Evolutionary conservation across 1,140 invertebrate species (phyloP), one percentile per base, ranked within the genome.

Genomic region (Parapsyche elsis): DNA sequence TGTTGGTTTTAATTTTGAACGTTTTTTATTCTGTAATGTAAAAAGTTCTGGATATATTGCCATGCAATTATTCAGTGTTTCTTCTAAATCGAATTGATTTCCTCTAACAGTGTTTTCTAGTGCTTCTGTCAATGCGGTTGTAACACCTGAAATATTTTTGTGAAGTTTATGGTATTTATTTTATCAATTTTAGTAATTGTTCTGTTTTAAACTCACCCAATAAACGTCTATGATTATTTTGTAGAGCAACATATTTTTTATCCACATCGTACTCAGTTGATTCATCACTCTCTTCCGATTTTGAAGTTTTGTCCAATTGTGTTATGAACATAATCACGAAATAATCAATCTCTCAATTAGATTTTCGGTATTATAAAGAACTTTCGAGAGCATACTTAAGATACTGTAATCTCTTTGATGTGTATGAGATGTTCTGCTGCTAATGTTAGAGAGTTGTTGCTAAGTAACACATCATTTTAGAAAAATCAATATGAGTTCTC

Each of bases 11-110:
- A 67, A 14, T 38, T 78, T 70, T 79, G 67, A 77, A 71, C 67
- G 21, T 44, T 79, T 83, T 77, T 76, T 83, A 5, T 78, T 30
- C 45, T 73, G 67, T 9, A 81, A 53, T n/a, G 46, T 77, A 19
- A 83, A 83, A 9, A 83, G 74, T 80, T 83, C 79, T 21, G 82
- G 82, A 77, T 83, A 83, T 30, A 83, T 83, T 23, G 49, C 53
- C 79, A 81, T 83, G 46, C 82, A 83, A 45, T 80, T 38, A 53
- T 81, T 83, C 14, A 83, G 74, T 10, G 82, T 83, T 46, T 83
- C 76, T 77, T 83, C 82, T 44, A 83, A 19, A 45, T 81, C 77
- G 49, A 81, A 81, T 57, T 45, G 16, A 67, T 61, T 44, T 64
- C 80, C 80, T 57, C 79, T 30, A 0, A 83, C 78, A n/a, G 80